Percentiles rank a stretch among this genome's conserved stretches.
These are phyloP conservation scores for Reticulitermes lucifugus DNA, from an alignment of 2,888 invertebrate species.

Conservation along the genomic window DNA sequence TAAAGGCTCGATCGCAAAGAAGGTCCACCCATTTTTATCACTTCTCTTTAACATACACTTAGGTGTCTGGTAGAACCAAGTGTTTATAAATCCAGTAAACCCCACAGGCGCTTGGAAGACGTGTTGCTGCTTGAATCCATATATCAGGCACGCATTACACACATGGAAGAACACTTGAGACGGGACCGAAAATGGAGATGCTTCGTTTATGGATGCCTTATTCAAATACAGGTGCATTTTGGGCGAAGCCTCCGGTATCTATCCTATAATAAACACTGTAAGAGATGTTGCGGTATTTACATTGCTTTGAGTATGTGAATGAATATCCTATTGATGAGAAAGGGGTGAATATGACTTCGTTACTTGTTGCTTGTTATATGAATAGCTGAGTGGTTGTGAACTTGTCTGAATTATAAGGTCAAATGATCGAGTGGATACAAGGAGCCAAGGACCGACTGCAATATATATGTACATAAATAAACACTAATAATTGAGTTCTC, in stretches of 20 bases:
- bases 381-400: too few species aligned
- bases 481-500: too few species aligned
- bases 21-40: constrained; percentile 18
- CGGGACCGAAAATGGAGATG: neutral
- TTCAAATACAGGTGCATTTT: constrained; percentile 8
- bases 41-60: neutral
- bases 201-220: neutral
- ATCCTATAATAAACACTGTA: neutral
- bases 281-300: neutral
- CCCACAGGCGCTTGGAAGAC: neutral
- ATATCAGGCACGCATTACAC: neutral
- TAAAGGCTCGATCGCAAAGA: neutral
- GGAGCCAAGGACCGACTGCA: too few species aligned
- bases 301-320: neutral
- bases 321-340: neutral
- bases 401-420: too few species aligned
- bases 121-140: neutral
- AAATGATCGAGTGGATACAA: too few species aligned
- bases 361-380: too few species aligned
- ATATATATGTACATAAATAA: too few species aligned
- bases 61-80: neutral
- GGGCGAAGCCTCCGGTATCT: neutral
- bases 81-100: constrained; percentile 6
- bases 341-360: neutral
- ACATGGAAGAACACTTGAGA: neutral